Evolutionary conservation across 2,888 invertebrate species (phyloP), one percentile per base, ranked within the genome.

Genomic region (Thelaira solivaga): DNA sequence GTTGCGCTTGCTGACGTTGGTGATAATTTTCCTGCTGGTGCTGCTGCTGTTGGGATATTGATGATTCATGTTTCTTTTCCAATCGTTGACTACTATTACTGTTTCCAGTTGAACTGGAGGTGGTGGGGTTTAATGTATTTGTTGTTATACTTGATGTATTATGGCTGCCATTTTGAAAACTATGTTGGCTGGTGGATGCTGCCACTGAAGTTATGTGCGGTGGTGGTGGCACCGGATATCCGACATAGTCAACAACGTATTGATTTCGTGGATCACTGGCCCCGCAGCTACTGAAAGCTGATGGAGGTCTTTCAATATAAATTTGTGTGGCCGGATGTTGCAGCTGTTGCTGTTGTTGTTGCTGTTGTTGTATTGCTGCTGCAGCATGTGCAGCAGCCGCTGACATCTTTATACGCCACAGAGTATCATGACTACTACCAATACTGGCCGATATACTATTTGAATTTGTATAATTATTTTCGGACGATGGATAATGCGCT

Each of bases 401-500:
- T 4, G 86, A 83, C 78, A 86, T 72, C 67, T 86, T 87, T 11
- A 86, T 82, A 10, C 84, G 84, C 86, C 86, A 86, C 43, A 86
- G 81, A 3, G 87, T 86, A 68, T 86, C 86, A 81, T 86, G 86
- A 26, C 83, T 80, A 53, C 78, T 79, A 49, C 73, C 78, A 69
- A 81, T 72, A 71, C 79, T 81, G 53, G 67, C 67, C 26, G 81
- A 84, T 45, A 86, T 80, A 74, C 85, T 85, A 53, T 84, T 82
- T 61, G 87, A 83, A 72, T 85, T 86, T 75, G 85, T 84, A 39
- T 86, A 86, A 85, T 85, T 86, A 67, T 86, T 86, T 82, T 86
- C 87, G 68, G 81, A 79, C 64, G 76, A 49, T 79, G 83, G 80
- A 75, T 81, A 82, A 53, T 80, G 81, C 45, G 81, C 22, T 78